phyloP scores from a whole-genome alignment of 37 sponge, comb jelly and placozoan genomes.

The Theonella swinhoei region DNA sequence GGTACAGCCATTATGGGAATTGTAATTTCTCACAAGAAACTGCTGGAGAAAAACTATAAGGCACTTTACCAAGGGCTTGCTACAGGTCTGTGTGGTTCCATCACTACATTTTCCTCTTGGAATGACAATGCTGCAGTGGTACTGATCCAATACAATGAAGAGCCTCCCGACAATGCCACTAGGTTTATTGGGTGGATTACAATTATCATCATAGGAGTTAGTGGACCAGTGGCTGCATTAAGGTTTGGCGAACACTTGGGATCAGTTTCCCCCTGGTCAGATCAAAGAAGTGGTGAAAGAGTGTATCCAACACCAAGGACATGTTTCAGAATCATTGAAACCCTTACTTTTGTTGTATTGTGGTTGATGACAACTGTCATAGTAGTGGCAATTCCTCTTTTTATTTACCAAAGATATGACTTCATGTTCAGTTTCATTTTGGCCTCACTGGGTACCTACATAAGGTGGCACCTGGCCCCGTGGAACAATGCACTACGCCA shows the following conservation, averaged over 20 bases:
- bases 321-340: neutral
- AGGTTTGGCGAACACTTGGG: slow-evolving; percentile 44
- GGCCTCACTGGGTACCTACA: slow-evolving; percentile 41
- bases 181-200: slow-evolving; percentile 43
- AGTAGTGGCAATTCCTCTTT: slow-evolving; percentile 3
- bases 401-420: neutral
- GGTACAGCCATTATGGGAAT: slow-evolving; percentile 62
- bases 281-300: neutral
- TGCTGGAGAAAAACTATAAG: slow-evolving; percentile 15
- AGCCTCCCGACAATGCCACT: slow-evolving; percentile 17
- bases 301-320: neutral
- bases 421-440: slow-evolving; percentile 47
- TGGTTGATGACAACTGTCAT: slow-evolving; percentile 20
- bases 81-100: slow-evolving; percentile 71
- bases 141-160: slow-evolving; percentile 24
- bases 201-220: slow-evolving; percentile 43
- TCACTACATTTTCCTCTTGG: slow-evolving; percentile 77
- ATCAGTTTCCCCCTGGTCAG: slow-evolving; percentile 24
- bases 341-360: neutral
- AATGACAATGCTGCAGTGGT: slow-evolving; percentile 42
- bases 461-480: slow-evolving; percentile 55
- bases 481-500: slow-evolving; percentile 24
- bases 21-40: slow-evolving; percentile 17
- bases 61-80: slow-evolving; percentile 45
- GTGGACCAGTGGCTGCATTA: slow-evolving; percentile 42